A percentile compares a stretch with the other conserved stretches of the same genome.
phyloP scores from a whole-genome alignment of 64 coral and sea anemone genomes.

The Montipora capricornis region DNA sequence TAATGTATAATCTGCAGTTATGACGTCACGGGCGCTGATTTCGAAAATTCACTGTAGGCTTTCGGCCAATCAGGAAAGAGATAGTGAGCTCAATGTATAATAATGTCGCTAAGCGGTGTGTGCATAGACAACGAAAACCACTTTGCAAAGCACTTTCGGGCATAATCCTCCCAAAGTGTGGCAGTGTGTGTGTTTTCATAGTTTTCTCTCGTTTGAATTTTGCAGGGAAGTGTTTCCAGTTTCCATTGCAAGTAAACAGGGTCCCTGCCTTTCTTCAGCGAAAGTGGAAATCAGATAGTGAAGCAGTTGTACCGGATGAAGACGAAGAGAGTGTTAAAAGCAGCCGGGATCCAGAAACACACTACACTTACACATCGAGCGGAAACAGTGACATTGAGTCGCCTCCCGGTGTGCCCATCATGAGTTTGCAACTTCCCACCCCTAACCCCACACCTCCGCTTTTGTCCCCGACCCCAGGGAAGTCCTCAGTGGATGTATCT shows the following conservation, averaged over 20 bases:
- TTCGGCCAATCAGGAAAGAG: too few species aligned
- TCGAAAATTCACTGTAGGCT: too few species aligned
- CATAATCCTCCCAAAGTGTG: too few species aligned
- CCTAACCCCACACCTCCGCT: constrained; percentile 35
- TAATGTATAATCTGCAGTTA: too few species aligned
- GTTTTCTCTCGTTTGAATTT: background rate
- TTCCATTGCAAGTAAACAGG: constrained; percentile 44
- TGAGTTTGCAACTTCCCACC: constrained; percentile 78
- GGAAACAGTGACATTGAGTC: constrained; percentile 61
- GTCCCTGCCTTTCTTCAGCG: constrained; percentile 11
- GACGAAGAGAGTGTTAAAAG: background rate
- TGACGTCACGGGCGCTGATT: too few species aligned
- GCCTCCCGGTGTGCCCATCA: constrained; percentile 72
- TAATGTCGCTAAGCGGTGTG: too few species aligned
- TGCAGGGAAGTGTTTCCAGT: constrained; percentile 37
- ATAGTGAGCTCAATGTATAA: too few species aligned
- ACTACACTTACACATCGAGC: constrained; percentile 36
- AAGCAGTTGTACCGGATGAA: background rate
- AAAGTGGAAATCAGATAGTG: background rate
- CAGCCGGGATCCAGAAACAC: constrained; percentile 34
- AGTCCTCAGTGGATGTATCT: background rate
- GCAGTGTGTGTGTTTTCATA: too few species aligned
- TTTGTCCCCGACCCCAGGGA: constrained; percentile 19
- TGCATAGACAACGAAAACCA: too few species aligned
- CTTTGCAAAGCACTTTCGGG: too few species aligned